Base-by-base conservation (phyloP, 2,797 vertebrate genomes). In the Borostomias antarcticus region DNA sequence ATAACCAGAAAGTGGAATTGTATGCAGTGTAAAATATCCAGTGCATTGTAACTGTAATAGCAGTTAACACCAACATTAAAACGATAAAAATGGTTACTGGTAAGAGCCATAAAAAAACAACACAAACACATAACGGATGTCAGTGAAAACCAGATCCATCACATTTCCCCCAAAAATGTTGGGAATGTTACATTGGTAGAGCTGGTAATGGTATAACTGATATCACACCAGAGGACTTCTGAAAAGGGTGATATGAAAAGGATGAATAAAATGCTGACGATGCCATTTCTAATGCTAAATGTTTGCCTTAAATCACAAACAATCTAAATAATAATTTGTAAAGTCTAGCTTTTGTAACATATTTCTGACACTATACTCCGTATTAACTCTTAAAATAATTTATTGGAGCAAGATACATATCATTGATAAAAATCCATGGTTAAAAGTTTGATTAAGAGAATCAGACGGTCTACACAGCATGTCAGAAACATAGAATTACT, bases 321-420 rank as follows among this genome's bases (percentile, higher is more conserved):
- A 40, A 11, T 7, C 37, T 40, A 15, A 10, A n/a, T n/a, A n/a
- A n/a, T n/a, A n/a, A n/a, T n/a, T n/a, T n/a, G n/a, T n/a, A n/a
- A 40, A 40, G 37, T 40, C 37, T 40, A 21, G 21, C 3, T 28
- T 53, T 53, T 28, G 11, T 28, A 26, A 28, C 54, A 77, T 15
- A 25, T 67, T 71, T 76, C n/a, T 47, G 43, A 65, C 35, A 77
- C 76, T 60, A 54, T 28, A 43, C 50, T 69, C 72, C 64, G 45
- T 35, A 56, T 69, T 77, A 66, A 81, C 74, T 77, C 66, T 76
- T 76, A 81, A 73, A 91, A 90, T 90, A 90, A 91, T 89, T 91
- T 90, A 89, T 91, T 90, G 78, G 76, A 87, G 82, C 73, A 88
- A 45, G 80, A 83, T 86, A 90, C 81, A 90, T 77, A 69, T 67